A percentile compares a stretch with the other conserved stretches of the same genome.
Evolutionary conservation across 2,113 vertebrate species (phyloP).

Genomic region (Amphilophus citrinellus): DNA sequence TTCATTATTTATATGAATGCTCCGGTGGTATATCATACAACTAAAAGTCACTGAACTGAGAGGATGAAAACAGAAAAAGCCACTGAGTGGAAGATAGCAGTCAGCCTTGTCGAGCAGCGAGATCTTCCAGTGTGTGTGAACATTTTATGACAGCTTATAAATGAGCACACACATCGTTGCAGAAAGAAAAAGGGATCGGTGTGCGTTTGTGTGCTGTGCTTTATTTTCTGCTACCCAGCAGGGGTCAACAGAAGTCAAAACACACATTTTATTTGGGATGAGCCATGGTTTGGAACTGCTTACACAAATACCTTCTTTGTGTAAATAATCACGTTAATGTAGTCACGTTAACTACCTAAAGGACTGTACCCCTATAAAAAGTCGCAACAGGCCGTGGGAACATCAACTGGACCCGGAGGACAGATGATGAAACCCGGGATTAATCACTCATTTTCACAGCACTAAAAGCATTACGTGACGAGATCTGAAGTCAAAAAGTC

Average conservation of each 20-base stretch:
- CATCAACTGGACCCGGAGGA: background rate
- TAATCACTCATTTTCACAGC: slow-evolving; percentile 6
- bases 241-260: slow-evolving; percentile 43
- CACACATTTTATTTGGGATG: slow-evolving; percentile 32
- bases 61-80: background rate
- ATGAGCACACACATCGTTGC: slow-evolving; percentile 3
- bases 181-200: slow-evolving; percentile 6
- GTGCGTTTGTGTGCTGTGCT: background rate
- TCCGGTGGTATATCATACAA: background rate
- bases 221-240: slow-evolving; percentile 29
- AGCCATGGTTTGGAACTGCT: slow-evolving; percentile 6
- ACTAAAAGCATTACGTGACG: background rate
- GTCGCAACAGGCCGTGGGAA: slow-evolving; percentile 26
- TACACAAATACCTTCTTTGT: slow-evolving; percentile 38
- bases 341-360: slow-evolving; percentile 22
- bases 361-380: background rate
- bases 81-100: slow-evolving; percentile 2
- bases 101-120: slow-evolving; percentile 26
- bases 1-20: background rate
- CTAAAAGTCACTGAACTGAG: background rate
- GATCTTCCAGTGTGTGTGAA: slow-evolving; percentile 26
- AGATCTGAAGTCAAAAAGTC: background rate
- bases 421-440: slow-evolving; percentile 20
- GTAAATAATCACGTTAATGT: slow-evolving; percentile 12
- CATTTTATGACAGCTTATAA: slow-evolving; percentile 56